Conservation (phyloP, 1,140 invertebrate species). For the Nomia melanderi region DNA sequence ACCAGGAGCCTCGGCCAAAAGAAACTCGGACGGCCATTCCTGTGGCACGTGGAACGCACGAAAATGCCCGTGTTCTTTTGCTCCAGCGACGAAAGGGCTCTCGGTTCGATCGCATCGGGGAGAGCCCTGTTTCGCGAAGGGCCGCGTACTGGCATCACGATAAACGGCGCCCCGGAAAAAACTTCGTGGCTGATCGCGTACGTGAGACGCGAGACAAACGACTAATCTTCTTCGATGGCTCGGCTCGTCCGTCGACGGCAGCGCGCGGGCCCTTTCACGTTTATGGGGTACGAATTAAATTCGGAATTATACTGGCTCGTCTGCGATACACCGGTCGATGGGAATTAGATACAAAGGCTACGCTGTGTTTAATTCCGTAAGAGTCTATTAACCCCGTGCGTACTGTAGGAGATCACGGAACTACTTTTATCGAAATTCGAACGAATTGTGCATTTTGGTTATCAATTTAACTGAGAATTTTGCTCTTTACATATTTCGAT, state of each 20-base stretch:
- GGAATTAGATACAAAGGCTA: too few species aligned
- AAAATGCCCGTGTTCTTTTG: conserved; percentile 58
- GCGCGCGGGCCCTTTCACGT: conserved; percentile 4
- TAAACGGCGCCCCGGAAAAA: conserved; percentile 51
- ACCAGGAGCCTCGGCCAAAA: conserved; percentile 25
- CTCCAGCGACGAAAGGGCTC: background rate
- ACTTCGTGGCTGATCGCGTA: conserved; percentile 44
- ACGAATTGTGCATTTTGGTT: too few species aligned
- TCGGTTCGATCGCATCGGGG: conserved; percentile 33
- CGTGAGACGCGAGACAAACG: conserved; percentile 70
- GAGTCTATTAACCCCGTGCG: too few species aligned
- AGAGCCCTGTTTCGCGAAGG: conserved; percentile 35
- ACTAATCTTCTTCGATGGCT: conserved; percentile 25
- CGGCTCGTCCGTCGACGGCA: conserved; percentile 2
- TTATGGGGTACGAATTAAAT: conserved; percentile 17
- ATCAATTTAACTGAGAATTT: too few species aligned
- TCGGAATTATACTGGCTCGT: conserved; percentile 18
- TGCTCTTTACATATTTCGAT: too few species aligned
- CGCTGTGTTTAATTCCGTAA: too few species aligned
- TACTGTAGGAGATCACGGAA: too few species aligned
- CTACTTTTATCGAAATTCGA: too few species aligned
- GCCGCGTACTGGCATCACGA: conserved; percentile 20
- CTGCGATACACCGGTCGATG: background rate
- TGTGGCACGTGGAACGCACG: conserved; percentile 58
- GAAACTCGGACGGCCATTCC: conserved; percentile 46